Percentiles rank a stretch among this genome's conserved stretches.
These are phyloP conservation scores for Drosophila neocordata DNA, from an alignment of 1,140 invertebrate species.

Conservation along the genomic window DNA sequence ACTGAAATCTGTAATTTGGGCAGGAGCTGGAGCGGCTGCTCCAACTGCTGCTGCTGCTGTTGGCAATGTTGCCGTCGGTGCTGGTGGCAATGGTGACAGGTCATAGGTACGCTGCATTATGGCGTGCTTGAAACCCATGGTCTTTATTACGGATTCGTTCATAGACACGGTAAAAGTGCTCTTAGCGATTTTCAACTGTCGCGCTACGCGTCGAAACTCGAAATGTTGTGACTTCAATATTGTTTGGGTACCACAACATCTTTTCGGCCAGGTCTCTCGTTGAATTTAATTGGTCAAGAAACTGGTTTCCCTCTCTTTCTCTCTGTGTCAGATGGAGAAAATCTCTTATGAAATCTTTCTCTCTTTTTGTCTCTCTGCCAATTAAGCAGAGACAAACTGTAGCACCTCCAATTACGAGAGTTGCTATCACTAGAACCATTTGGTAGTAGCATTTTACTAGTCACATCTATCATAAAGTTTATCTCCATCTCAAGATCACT, in stretches of 20 bases:
- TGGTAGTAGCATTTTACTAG: constrained; percentile 80
- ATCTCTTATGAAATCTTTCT: neutral
- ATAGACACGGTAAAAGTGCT: constrained; percentile 34
- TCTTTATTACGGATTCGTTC: constrained; percentile 35
- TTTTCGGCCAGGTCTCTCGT: constrained; percentile 49
- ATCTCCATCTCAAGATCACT: constrained; percentile 48
- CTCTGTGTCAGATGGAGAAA: constrained; percentile 7
- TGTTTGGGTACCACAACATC: constrained; percentile 56
- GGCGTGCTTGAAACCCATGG: constrained; percentile 79
- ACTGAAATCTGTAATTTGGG: constrained; percentile 77
- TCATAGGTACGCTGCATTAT: constrained; percentile 76
- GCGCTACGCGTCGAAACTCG: constrained; percentile 72
- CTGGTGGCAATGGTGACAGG: constrained; percentile 52
- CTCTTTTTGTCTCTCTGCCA: constrained; percentile 25
- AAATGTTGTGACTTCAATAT: constrained; percentile 61
- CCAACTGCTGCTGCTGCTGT: neutral
- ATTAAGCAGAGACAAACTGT: constrained; percentile 65
- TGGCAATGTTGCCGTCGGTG: neutral
- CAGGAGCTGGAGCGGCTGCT: constrained; percentile 24
- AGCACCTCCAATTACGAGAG: constrained; percentile 52
- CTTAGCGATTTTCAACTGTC: constrained; percentile 58
- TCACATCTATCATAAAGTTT: constrained; percentile 79
- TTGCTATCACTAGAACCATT: constrained; percentile 65
- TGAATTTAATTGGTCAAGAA: constrained; percentile 72
- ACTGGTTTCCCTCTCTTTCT: constrained; percentile 48